Conservation (phyloP, 1,140 invertebrate species). For the Lucilia cuprina region DNA sequence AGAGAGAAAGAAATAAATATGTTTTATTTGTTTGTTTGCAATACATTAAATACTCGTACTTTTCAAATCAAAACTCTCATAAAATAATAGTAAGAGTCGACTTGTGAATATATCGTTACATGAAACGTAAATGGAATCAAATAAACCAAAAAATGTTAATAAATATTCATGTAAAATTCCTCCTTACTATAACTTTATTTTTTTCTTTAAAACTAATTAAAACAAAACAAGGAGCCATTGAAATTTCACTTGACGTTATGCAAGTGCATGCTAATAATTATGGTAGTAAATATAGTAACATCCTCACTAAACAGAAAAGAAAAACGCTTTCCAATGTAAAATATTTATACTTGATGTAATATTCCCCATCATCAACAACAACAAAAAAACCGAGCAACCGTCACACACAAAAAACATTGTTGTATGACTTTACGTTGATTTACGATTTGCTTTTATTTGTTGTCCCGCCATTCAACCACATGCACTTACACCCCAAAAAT, state of each 20-base stretch:
- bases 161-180: too few relatives aligned
- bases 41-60: not conserved
- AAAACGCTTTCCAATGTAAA: not conserved
- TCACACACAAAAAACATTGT: not conserved
- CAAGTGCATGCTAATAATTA: not conserved
- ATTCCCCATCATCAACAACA: not conserved
- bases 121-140: too few relatives aligned
- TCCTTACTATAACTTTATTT: too few relatives aligned
- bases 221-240: too few relatives aligned
- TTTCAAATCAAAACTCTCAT: not conserved
- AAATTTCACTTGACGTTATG: not conserved
- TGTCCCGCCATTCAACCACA: not conserved
- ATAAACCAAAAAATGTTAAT: too few relatives aligned
- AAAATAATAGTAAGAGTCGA: not conserved
- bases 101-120: not conserved
- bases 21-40: not conserved
- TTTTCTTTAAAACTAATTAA: too few relatives aligned
- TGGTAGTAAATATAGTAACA: not conserved
- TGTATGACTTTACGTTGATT: conserved; percentile 8
- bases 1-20: not conserved
- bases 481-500: not conserved
- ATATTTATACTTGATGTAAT: conserved; percentile 9
- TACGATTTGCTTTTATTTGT: conserved; percentile 29
- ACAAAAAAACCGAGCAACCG: not conserved
- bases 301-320: not conserved